phyloP scores from a whole-genome alignment of 2,888 invertebrate genomes.

The Uloborus plumipes region DNA sequence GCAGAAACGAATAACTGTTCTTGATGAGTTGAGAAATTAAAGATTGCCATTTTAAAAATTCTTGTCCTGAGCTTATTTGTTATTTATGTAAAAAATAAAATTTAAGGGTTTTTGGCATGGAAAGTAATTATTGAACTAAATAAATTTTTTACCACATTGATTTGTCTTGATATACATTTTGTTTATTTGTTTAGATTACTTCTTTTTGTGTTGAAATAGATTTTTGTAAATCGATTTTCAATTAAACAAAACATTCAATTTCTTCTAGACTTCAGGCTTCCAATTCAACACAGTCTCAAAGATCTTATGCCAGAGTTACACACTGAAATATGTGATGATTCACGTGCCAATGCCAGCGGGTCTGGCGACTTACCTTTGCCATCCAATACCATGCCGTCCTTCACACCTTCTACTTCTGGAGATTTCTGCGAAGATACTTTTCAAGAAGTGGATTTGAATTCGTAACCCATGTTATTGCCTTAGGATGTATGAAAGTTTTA shows the following conservation, averaged over 20 bases:
- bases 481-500: not conserved
- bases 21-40: no score
- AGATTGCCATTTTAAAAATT: no score
- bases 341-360: slow-evolving; percentile 13
- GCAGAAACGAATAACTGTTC: no score
- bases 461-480: not conserved
- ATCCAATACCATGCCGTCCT: slow-evolving; percentile 42
- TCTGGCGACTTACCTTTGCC: slow-evolving; percentile 10
- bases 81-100: no score
- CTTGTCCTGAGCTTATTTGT: no score
- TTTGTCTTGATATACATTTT: no score
- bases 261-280: slow-evolving; percentile 20
- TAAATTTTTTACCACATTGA: not conserved
- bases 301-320: not conserved
- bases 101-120: no score
- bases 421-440: slow-evolving; percentile 41
- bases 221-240: not conserved
- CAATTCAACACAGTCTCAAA: slow-evolving; percentile 4
- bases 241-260: not conserved
- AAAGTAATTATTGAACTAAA: no score
- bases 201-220: not conserved
- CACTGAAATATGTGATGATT: not conserved
- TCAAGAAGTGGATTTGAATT: slow-evolving; percentile 53
- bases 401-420: slow-evolving; percentile 12
- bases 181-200: no score